Evolutionary conservation across 2,797 vertebrate species (phyloP), one percentile per base, ranked within the genome.

Genomic region (Phyllotis vaccarum): DNA sequence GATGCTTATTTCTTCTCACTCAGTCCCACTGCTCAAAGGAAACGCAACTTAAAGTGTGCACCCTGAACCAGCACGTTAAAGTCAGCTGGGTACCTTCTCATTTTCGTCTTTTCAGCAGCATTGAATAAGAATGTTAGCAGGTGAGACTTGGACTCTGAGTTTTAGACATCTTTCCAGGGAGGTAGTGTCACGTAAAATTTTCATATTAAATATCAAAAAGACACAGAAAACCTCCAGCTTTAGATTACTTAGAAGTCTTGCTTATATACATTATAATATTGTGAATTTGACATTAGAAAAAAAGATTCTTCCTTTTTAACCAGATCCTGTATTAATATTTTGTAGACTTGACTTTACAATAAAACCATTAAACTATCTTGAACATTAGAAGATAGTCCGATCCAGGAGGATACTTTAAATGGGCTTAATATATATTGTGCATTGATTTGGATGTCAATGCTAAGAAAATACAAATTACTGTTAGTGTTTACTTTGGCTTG

Each of bases 191-290:
- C 29, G 76, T 43, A 72, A 82, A 86, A 37, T 10, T 80, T 54
- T 79, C 4, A 7, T 58, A 31, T 56, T 31, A 0, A 27, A 29
- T 58, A 1, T 5, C 49, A 87, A 24, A 37, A 37, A 86, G 22
- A 37, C 29, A 72, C 68, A 64, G 43, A 60, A 85, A 2, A 94
- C 86, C 1, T 7, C 56, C 10, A 54, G 3, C 43, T 79, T 90
- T n/a, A 29, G 66, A 19, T 37, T 6, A 91, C 34, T 8, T 74
- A 46, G 24, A 13, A 17, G n/a, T 22, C 8, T 85, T 93, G n/a
- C 68, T 49, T 62, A 96, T 89, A 12, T 0, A 90, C 49, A 46
- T 58, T 93, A 27, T 46, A 86, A 82, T 74, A n/a, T n/a, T n/a
- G 12, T 54, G 66, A 58, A 49, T 85, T 9, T 66, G 43, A 52